These are phyloP conservation scores for Morpho deidamia DNA, from an alignment of 2,888 invertebrate genomes.

Conservation along the genomic window DNA sequence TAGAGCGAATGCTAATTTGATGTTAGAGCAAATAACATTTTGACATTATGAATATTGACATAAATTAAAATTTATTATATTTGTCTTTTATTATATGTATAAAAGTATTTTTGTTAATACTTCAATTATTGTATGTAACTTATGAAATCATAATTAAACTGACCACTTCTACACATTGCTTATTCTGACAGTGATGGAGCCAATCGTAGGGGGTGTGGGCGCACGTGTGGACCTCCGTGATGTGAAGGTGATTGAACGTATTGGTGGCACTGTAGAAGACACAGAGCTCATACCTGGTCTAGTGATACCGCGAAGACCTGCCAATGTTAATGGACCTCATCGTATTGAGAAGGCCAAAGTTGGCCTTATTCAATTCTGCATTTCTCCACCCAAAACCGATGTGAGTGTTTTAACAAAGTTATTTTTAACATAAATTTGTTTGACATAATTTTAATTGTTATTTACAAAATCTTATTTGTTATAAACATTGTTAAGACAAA, in stretches of 20 bases:
- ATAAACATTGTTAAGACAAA: too few species aligned
- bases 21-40: too few species aligned
- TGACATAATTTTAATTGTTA: neutral
- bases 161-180: too few species aligned
- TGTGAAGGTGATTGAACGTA: slow-evolving; percentile 97
- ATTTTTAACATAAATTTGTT: too few species aligned
- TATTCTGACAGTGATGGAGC: slow-evolving; percentile 61
- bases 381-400: slow-evolving; percentile 99
- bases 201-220: slow-evolving; percentile 73
- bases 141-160: too few species aligned
- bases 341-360: slow-evolving; percentile 98
- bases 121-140: neutral
- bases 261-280: slow-evolving; percentile 98
- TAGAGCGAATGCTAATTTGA: too few species aligned
- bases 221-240: slow-evolving; percentile 93
- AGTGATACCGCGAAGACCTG: slow-evolving; percentile 92
- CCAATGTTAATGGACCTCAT: slow-evolving; percentile 94
- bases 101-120: too few species aligned
- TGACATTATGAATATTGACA: too few species aligned
- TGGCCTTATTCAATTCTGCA: slow-evolving; percentile 99
- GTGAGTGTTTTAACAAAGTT: slow-evolving; percentile 67
- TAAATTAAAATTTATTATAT: too few species aligned
- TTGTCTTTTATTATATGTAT: too few species aligned
- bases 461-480: too few species aligned
- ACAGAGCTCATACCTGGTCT: slow-evolving; percentile 97